Percentiles rank a stretch among this genome's conserved stretches.
Evolutionary conservation across 2,888 invertebrate genomes (phyloP).

Genomic region (Automeris io): DNA sequence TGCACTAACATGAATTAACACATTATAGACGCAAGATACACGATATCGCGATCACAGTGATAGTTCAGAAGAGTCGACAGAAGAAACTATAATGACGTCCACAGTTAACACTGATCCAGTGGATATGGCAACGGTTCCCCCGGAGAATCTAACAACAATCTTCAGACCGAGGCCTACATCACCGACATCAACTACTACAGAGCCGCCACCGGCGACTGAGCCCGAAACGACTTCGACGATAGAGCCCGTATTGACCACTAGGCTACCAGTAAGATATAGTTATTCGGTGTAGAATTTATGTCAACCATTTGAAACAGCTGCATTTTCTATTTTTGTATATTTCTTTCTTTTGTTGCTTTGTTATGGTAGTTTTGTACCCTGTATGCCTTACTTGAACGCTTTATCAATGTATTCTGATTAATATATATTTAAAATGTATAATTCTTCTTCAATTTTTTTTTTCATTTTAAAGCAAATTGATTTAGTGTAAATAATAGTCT

Average conservation of each 20-base stretch:
- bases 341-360: no score
- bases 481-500: no score
- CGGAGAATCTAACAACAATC: not conserved
- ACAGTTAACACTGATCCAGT: not conserved
- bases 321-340: no score
- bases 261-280: slow-evolving; percentile 1
- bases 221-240: not conserved
- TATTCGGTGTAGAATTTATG: slow-evolving; percentile 8
- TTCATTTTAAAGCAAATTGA: no score
- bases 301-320: no score
- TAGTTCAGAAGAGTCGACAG: slow-evolving; percentile 14
- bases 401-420: no score
- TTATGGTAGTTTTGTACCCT: no score
- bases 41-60: slow-evolving; percentile 8
- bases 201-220: not conserved
- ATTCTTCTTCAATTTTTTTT: no score
- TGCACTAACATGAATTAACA: slow-evolving; percentile 15
- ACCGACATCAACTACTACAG: not conserved
- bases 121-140: not conserved
- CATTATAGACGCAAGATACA: slow-evolving; percentile 15
- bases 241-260: not conserved
- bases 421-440: no score
- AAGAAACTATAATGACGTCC: not conserved
- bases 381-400: no score
- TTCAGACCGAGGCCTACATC: not conserved